Base-by-base conservation (phyloP, 2,113 vertebrate genomes). In the Cacatua alba region DNA sequence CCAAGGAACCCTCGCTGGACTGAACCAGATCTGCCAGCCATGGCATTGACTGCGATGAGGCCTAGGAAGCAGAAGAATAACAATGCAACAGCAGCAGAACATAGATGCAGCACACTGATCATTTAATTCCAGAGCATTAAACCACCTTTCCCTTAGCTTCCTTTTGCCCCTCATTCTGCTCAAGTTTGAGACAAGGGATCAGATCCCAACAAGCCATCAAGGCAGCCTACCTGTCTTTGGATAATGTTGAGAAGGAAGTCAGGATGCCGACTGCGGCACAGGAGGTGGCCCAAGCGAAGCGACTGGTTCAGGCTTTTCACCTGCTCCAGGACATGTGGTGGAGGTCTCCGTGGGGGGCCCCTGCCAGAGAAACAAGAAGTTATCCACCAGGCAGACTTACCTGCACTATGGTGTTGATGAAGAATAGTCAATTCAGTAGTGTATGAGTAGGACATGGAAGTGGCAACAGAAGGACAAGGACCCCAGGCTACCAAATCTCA, bases 241-340 rank as follows among this genome's bases (percentile, higher is more conserved):
- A 99, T 99, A 96, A 99, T 99, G 98, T 99, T 98, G 68, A 99
- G 98, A 18, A 99, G 98, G 60, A 99, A 99, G 96, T 99, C 99
- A 0, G 99, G 99, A 89, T 97, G 99, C 48, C 99, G 99, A 92
- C 99, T 99, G 46, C 99, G 99, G 57, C 99, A 99, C 15, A 99
- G 98, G 17, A 99, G 98, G 92, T 99, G 99, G 19, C 99, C 99
- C 3, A 99, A 97, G 53, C 99, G 99, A 67, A 99, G 98, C 0
- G 99, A 99, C 97, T 99, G 99, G 96, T 99, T 99, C 74, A 99
- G 98, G 87, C 96, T 98, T 69, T 99, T 99, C 31, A 99, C 98
- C 86, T 99, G 99, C 77, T 99, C 99, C 95, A 99, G 98, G 79
- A 99, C 98, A 23, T 98, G 98, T 5, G 99, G 98, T 0, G 99